A percentile compares a stretch with the other conserved stretches of the same genome.
Conservation (phyloP, 2,797 vertebrate genomes). For the Hippoglossus hippoglossus region DNA sequence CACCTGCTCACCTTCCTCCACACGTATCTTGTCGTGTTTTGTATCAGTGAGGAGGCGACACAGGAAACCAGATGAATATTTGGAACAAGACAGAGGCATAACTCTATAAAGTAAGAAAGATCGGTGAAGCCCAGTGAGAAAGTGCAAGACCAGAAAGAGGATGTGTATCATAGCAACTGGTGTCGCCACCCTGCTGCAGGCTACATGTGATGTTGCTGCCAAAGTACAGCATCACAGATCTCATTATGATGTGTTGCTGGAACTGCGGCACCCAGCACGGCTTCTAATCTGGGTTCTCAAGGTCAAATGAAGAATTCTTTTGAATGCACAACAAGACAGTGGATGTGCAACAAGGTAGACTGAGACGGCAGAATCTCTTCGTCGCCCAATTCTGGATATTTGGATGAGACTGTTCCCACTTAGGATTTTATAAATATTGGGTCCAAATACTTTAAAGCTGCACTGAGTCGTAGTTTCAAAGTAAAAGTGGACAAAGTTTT, state of each 20-base stretch:
- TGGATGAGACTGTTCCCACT: too few species aligned
- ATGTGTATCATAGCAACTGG: slow-evolving; percentile 72
- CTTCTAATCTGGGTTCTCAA: too few species aligned
- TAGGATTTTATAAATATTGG: too few species aligned
- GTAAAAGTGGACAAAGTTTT: too few species aligned
- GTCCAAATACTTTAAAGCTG: too few species aligned
- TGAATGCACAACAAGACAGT: not conserved
- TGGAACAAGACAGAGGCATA: slow-evolving; percentile 16
- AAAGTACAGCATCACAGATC: slow-evolving; percentile 26
- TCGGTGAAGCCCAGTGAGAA: slow-evolving; percentile 2
- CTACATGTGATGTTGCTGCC: slow-evolving; percentile 15
- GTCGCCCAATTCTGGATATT: too few species aligned
- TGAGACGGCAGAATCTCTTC: too few species aligned
- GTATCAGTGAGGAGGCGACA: slow-evolving; percentile 33
- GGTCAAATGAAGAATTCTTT: not conserved
- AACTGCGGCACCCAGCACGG: too few species aligned
- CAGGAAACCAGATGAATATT: slow-evolving; percentile 12
- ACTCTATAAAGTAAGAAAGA: slow-evolving; percentile 24
- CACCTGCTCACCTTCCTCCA: slow-evolving; percentile 50
- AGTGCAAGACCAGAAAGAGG: slow-evolving; percentile 13
- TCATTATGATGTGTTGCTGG: slow-evolving; percentile 10
- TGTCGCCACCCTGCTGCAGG: slow-evolving; percentile 52
- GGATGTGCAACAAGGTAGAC: too few species aligned
- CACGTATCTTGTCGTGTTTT: slow-evolving; percentile 51
- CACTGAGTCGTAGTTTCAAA: too few species aligned